These are phyloP conservation scores for Pteropus rufus DNA, from an alignment of 2,797 vertebrate species.

Conservation along the genomic window DNA sequence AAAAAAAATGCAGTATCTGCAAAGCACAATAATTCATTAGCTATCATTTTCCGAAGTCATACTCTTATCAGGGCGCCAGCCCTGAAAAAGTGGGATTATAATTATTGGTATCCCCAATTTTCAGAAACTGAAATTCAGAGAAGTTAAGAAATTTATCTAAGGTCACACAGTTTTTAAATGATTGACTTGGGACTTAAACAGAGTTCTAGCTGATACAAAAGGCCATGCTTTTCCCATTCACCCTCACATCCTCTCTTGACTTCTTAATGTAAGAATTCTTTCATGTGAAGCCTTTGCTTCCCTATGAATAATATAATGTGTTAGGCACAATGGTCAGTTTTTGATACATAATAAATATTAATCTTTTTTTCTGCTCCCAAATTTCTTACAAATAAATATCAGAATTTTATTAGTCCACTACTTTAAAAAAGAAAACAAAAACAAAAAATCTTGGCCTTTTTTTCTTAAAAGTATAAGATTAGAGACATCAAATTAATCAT, in stretches of 20 bases:
- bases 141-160: not conserved
- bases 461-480: not conserved
- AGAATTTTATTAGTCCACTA: not conserved
- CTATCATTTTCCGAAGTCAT: not conserved
- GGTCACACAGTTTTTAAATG: not conserved
- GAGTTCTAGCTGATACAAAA: not conserved
- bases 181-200: not conserved
- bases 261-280: not conserved
- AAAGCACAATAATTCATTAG: not conserved
- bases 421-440: constrained; percentile 46
- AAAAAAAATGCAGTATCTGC: not conserved
- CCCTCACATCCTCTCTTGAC: not conserved
- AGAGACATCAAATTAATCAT: constrained; percentile 13
- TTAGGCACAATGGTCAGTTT: not conserved
- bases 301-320: not conserved
- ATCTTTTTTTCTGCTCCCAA: constrained; percentile 21
- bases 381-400: constrained; percentile 7
- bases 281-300: not conserved
- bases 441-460: not conserved
- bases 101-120: not conserved
- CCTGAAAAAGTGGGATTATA: not conserved
- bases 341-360: not conserved
- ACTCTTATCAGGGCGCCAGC: not conserved
- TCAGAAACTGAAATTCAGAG: not conserved
- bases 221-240: not conserved